phyloP scores from a whole-genome alignment of 2,888 invertebrate species.

The Ptychoptera contaminata region DNA sequence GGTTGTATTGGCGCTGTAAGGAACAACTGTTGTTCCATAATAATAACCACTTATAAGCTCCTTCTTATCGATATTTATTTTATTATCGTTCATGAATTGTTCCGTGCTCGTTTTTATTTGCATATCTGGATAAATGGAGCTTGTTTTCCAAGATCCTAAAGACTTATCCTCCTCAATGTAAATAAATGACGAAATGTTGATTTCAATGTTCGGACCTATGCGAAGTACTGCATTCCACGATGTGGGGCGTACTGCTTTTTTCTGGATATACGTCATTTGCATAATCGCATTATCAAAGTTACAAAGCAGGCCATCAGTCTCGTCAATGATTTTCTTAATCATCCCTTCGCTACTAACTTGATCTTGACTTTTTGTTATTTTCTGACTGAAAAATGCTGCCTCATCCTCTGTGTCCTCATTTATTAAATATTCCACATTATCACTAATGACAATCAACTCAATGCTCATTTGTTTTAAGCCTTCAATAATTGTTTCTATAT shows the following conservation, averaged over 20 bases:
- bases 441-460: slow-evolving; percentile 48
- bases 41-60: slow-evolving; percentile 36
- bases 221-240: slow-evolving; percentile 50
- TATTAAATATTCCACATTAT: background rate
- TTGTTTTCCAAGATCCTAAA: slow-evolving; percentile 19
- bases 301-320: slow-evolving; percentile 32
- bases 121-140: slow-evolving; percentile 29
- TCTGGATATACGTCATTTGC: slow-evolving; percentile 40
- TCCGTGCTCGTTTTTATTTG: slow-evolving; percentile 31
- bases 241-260: slow-evolving; percentile 33
- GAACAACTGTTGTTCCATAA: slow-evolving; percentile 44
- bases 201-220: slow-evolving; percentile 40
- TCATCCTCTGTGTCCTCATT: slow-evolving; percentile 1
- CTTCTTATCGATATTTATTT: slow-evolving; percentile 33
- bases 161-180: slow-evolving; percentile 26
- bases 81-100: slow-evolving; percentile 32
- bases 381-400: slow-evolving; percentile 8
- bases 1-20: background rate
- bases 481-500: slow-evolving; percentile 35
- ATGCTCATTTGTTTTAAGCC: slow-evolving; percentile 38
- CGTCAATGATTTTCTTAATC: slow-evolving; percentile 30
- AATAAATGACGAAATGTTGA: slow-evolving; percentile 37
- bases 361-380: slow-evolving; percentile 8
- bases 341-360: slow-evolving; percentile 20
- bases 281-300: slow-evolving; percentile 43